Percentiles rank a stretch among this genome's conserved stretches.
Evolutionary conservation across 2,113 vertebrate species (phyloP).

Genomic region (Urocitellus parryii): DNA sequence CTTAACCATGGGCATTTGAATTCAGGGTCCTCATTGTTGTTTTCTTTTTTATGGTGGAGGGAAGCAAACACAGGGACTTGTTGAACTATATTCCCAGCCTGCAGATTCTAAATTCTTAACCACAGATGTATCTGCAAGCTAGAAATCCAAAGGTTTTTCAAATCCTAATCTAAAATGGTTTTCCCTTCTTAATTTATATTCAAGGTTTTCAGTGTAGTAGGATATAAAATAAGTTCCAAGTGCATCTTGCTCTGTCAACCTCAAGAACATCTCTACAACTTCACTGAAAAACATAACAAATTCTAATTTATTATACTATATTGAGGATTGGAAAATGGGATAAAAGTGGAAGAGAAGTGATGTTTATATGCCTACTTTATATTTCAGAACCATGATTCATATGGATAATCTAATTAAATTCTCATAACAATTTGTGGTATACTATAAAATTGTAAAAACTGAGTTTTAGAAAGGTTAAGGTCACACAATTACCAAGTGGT

Average conservation of each 20-base stretch:
- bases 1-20: background rate
- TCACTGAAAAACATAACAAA: background rate
- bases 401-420: background rate
- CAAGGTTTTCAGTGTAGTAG: background rate
- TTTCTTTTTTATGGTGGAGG: background rate
- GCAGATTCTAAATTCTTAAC: background rate
- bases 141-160: background rate
- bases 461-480: background rate
- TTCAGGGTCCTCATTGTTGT: background rate
- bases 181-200: background rate
- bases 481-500: background rate
- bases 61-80: background rate
- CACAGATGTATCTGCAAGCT: background rate
- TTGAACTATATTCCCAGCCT: background rate
- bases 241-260: background rate
- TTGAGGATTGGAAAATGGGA: background rate
- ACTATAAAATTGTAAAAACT: background rate
- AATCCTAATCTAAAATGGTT: background rate
- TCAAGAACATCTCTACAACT: background rate
- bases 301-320: background rate
- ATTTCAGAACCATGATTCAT: background rate
- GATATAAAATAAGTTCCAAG: background rate
- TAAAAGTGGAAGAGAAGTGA: background rate
- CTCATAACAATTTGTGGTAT: background rate
- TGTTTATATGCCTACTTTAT: background rate